phyloP scores from a whole-genome alignment of 1,140 invertebrate species.

The Phenacoccus solenopsis region DNA sequence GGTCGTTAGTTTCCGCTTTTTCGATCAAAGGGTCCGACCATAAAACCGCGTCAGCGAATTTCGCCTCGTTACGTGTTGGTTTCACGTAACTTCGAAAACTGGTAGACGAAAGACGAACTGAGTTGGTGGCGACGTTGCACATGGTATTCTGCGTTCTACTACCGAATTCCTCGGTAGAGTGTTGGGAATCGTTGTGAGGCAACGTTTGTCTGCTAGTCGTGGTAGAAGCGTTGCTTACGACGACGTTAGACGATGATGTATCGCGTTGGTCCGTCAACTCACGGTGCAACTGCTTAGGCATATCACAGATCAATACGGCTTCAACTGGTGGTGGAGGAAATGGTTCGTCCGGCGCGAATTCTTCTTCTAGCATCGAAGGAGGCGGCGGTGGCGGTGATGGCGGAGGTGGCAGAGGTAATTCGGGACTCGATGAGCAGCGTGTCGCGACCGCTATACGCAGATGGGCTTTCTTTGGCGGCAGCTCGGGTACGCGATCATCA shows the following conservation, averaged over 20 bases:
- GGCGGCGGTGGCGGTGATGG: constrained; percentile 31
- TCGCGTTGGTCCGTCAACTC: neutral
- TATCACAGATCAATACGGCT: neutral
- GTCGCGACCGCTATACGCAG: constrained; percentile 29
- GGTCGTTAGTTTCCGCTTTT: too few relatives aligned
- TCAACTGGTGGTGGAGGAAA: constrained; percentile 53
- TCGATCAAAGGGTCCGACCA: neutral
- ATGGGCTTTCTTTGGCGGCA: constrained; percentile 59
- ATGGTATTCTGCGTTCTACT: neutral
- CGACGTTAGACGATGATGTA: neutral
- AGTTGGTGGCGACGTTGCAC: neutral
- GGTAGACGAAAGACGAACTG: neutral
- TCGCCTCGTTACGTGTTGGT: neutral
- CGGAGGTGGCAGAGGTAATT: constrained; percentile 31
- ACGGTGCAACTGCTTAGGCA: neutral
- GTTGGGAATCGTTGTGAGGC: too few relatives aligned
- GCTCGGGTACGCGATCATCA: constrained; percentile 57
- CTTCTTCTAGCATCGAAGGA: constrained; percentile 27
- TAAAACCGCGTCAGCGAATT: neutral
- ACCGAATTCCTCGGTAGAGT: neutral
- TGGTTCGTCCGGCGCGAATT: constrained; percentile 51
- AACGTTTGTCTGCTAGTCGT: too few relatives aligned
- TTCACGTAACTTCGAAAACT: neutral
- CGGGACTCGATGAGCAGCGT: constrained; percentile 22
- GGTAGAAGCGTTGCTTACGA: neutral